phyloP scores from a whole-genome alignment of 2,113 vertebrate genomes.

The Aphelocoma coerulescens region DNA sequence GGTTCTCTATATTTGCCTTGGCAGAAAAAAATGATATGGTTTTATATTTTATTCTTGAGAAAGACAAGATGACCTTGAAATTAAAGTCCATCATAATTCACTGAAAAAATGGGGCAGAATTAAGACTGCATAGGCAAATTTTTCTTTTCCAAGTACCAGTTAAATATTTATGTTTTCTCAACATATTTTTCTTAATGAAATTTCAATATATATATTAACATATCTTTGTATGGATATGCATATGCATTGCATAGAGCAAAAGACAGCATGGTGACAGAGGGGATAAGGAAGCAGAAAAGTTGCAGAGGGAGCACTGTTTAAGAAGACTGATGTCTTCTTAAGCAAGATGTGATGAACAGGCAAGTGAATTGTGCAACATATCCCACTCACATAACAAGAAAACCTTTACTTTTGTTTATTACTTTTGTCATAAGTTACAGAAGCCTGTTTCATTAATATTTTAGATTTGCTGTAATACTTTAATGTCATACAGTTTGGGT shows the following conservation, averaged over 20 bases:
- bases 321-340: background rate
- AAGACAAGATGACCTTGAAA: background rate
- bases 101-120: background rate
- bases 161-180: constrained; percentile 35
- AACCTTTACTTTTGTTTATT: background rate
- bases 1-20: background rate
- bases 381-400: background rate
- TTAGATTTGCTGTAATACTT: background rate
- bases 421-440: background rate
- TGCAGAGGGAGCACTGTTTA: background rate
- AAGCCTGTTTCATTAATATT: background rate
- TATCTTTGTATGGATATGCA: background rate
- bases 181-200: background rate
- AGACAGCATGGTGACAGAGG: background rate
- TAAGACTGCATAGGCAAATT: background rate
- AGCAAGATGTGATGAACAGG: background rate
- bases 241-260: background rate
- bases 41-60: background rate
- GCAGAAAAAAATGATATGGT: background rate
- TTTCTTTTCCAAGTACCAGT: background rate
- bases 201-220: background rate
- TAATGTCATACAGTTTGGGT: background rate
- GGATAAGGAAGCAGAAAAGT: background rate
- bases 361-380: background rate
- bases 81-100: background rate